Base-by-base conservation (phyloP, 2,797 vertebrate species). In the Xenopus petersii region DNA sequence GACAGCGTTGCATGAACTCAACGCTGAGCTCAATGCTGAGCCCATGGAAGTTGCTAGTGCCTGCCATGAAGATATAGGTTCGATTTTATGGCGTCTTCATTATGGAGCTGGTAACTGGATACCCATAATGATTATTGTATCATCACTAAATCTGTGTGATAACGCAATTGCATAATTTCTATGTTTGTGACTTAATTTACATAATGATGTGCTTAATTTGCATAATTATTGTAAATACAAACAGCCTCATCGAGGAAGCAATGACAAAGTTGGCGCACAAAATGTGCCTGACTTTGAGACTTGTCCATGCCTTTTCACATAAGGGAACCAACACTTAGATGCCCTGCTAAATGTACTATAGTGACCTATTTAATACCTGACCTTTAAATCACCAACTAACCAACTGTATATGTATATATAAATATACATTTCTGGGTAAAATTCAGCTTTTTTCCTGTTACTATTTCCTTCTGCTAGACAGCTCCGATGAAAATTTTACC, bases 81-180 rank as follows among this genome's bases (percentile, higher is more conserved):
- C 15, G 17, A 2, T 56, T 56, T 56, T 56, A 56, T 56, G 54
- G 15, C 7, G 12, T 9, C 16, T 56, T 56, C 54, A 56, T 56
- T 56, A 55, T 8, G 54, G 33, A 1, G 36, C 36, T 9, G 36
- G 54, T 9, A 56, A 56, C 54, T 56, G 13, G 54, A 8, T 56
- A 56, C 54, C 54, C 54, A 56, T 56, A 56, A 56, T 56, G 54
- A 56, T 56, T 56, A 56, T 56, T 56, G 54, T 56, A 56, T 56
- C 54, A 56, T 56, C n/a, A 56, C 54, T 56, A 56, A 56, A 56
- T 56, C 54, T 17, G 54, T 5, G 54, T 56, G 54, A 56, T 56
- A 56, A 56, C 54, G 54, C n/a, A 56, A 56, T 56, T 56, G 54
- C 54, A 56, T 56, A 56, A 56, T 56, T 56, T 56, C 54, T 56